phyloP scores from a whole-genome alignment of 2,113 vertebrate genomes.

The Ardeotis arabs region DNA sequence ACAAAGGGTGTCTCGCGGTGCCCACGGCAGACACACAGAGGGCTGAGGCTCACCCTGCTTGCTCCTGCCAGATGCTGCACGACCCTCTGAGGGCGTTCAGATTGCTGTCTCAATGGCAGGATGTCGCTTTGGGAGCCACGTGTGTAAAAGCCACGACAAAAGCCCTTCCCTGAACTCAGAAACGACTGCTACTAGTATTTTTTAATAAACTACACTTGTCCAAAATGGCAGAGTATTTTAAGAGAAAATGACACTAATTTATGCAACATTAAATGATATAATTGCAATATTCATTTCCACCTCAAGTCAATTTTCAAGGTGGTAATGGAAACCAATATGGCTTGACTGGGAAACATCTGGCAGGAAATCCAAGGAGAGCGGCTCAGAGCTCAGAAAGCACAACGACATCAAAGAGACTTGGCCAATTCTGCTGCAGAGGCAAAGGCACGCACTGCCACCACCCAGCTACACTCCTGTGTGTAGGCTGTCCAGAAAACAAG shows the following conservation, averaged over 20 bases:
- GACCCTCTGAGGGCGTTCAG: neutral
- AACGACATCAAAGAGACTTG: neutral
- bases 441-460: neutral
- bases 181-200: neutral
- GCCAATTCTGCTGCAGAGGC: neutral
- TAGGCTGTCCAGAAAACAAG: neutral
- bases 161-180: neutral
- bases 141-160: neutral
- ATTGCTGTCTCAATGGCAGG: neutral
- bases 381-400: neutral
- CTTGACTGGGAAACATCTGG: conserved; percentile 47
- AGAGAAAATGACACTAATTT: conserved; percentile 50
- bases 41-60: neutral
- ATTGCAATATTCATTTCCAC: conserved; percentile 56
- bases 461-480: neutral
- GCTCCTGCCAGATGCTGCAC: neutral
- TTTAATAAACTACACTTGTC: neutral
- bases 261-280: conserved; percentile 21
- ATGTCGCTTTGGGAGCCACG: neutral
- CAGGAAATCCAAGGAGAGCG: conserved; percentile 7
- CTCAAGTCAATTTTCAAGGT: conserved; percentile 50
- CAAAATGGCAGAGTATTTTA: conserved; percentile 22
- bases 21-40: neutral
- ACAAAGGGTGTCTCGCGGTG: neutral
- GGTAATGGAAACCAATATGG: conserved; percentile 20